These are phyloP conservation scores for Poeciliopsis gracilis DNA, from an alignment of 2,797 vertebrate genomes.

Conservation along the genomic window DNA sequence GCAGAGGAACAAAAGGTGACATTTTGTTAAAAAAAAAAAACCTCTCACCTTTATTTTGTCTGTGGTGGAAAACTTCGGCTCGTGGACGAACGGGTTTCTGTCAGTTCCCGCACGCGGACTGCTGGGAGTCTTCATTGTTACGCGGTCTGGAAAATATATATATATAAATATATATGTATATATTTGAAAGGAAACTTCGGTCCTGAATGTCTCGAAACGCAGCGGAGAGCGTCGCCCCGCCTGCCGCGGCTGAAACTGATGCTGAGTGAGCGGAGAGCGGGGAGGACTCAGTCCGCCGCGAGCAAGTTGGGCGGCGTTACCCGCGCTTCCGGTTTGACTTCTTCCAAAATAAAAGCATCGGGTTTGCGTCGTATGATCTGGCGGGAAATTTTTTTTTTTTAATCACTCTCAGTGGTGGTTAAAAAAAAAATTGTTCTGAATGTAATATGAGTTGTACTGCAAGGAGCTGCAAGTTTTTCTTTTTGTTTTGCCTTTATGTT, in stretches of 20 bases:
- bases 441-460: not conserved
- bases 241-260: not conserved
- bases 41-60: conserved; percentile 88
- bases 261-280: not conserved
- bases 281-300: too few species aligned
- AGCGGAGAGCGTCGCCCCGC: not conserved
- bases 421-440: not conserved
- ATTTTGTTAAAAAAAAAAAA: not conserved
- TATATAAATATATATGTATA: too few species aligned
- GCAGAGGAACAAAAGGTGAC: accelerated
- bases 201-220: not conserved
- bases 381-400: too few species aligned
- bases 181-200: not conserved
- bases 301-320: not conserved
- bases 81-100: conserved; percentile 89
- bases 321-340: conserved; percentile 5
- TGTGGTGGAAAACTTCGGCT: conserved; percentile 81
- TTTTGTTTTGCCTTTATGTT: not conserved
- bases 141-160: not conserved
- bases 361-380: not conserved
- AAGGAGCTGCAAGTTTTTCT: not conserved
- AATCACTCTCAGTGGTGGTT: not conserved
- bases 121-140: conserved; percentile 78
- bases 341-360: conserved; percentile 32
- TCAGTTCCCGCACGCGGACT: conserved; percentile 58